These are phyloP conservation scores for Dicrostonyx torquatus DNA, from an alignment of 2,797 vertebrate genomes.

Conservation along the genomic window DNA sequence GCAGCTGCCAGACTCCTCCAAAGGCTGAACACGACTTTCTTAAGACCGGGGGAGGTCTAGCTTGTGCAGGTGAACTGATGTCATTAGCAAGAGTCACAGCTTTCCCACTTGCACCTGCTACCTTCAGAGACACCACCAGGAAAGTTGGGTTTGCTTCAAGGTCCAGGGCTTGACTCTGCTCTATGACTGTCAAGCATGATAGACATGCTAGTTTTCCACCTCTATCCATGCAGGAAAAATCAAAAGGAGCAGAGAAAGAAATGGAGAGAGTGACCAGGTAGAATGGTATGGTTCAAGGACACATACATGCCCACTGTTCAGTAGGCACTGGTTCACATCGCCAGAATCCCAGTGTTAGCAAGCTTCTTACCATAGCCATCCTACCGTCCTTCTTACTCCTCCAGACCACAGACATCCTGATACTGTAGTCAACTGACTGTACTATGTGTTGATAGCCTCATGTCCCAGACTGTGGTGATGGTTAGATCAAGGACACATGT, in stretches of 20 bases:
- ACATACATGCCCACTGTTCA: accelerated
- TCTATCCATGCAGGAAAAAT: not conserved
- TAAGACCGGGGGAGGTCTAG: too few relatives aligned
- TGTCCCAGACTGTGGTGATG: not conserved
- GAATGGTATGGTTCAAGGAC: not conserved
- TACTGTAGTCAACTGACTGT: accelerated
- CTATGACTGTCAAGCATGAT: not conserved
- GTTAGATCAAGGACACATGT: not conserved
- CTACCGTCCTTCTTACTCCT: too few relatives aligned
- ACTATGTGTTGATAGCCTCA: not conserved
- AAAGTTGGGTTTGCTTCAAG: not conserved
- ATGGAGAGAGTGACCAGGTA: not conserved
- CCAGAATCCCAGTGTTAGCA: not conserved
- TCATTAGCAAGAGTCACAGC: not conserved
- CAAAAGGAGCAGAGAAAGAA: not conserved
- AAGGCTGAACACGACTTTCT: not conserved
- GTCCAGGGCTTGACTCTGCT: not conserved
- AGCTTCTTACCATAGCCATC: too few relatives aligned
- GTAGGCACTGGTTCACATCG: too few relatives aligned
- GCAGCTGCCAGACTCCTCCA: not conserved
- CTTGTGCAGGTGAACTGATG: not conserved
- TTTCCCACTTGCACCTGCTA: accelerated
- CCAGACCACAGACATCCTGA: not conserved
- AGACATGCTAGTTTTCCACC: not conserved
- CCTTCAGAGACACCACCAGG: not conserved